Base-by-base conservation (phyloP, 2,888 invertebrate species). In the Chironomus tentans region DNA sequence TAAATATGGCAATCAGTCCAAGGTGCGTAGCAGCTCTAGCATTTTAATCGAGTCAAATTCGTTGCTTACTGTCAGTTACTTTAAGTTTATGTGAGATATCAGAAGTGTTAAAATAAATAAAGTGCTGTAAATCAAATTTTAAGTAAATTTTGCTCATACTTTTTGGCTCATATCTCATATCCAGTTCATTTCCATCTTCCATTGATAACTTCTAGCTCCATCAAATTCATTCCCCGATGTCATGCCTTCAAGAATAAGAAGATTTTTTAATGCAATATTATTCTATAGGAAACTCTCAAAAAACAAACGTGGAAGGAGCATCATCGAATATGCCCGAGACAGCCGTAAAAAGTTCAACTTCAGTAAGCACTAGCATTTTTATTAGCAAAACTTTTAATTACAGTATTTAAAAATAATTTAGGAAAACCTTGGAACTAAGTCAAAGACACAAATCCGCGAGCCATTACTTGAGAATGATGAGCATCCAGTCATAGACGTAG, bases 211-310 rank as follows among this genome's bases (percentile, higher is more conserved):
- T 56, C 15, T 15, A 56, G 56, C 38, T 1, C 7, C 56, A 56
- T 56, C 6, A 56, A 56, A 56, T 56, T 38, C 38, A 38, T 28
- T 28, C 28, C 3, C 5, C 3, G 15, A 50, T 50, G 15, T 3
- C 62, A 71, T 71, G 71, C 71, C 71, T 24, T 71, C 71, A 24
- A 50, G 56, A 56, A 10, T 72, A 21, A 22, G 72, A 72, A 15
- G 62, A 6, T 61, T 72, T n/a, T 46, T 72, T 62, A 72, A 72
- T 10, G 72, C 72, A 38, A 46, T 72, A 38, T 62, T 62, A 38
- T 72, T 72, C 46, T n/a, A 38, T 38, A 61, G 72, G 15, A 72
- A 72, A 72, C 22, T 21, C 22, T 50, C 50, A 18, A 38, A 24
- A 38, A 72, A 72, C 28, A 72, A 61, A 12, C 50, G 62, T 72